Percentiles rank a stretch among this genome's conserved stretches.
Conservation (phyloP, 1,140 invertebrate species). For the Trichoplusia ni region DNA sequence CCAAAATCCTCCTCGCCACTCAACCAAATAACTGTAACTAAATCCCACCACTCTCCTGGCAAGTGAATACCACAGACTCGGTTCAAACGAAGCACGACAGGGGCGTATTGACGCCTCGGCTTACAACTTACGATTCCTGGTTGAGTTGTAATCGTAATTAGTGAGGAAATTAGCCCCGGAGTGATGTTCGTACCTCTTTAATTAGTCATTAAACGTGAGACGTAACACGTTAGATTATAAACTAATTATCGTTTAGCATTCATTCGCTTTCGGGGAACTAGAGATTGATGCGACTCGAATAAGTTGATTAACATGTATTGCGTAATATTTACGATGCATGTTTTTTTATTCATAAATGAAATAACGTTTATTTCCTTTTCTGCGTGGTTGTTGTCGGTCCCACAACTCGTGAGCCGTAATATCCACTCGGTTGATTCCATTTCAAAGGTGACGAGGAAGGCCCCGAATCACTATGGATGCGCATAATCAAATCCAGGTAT, state of each 20-base stretch:
- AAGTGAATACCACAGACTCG: too few species aligned
- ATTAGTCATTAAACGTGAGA: slow-evolving; percentile 50
- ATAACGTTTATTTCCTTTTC: too few species aligned
- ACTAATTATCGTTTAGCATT: slow-evolving; percentile 25
- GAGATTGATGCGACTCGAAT: neutral
- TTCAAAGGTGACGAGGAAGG: too few species aligned
- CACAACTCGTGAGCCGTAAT: too few species aligned
- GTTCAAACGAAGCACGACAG: slow-evolving; percentile 40
- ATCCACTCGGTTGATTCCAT: too few species aligned
- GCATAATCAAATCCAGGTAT: too few species aligned
- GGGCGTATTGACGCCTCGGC: slow-evolving; percentile 57
- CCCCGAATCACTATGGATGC: too few species aligned
- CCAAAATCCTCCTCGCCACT: slow-evolving; percentile 4
- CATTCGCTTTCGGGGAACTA: neutral
- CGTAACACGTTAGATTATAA: slow-evolving; percentile 38
- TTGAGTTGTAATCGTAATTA: slow-evolving; percentile 59
- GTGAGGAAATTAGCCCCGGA: slow-evolving; percentile 50
- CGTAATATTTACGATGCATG: too few species aligned
- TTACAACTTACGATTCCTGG: slow-evolving; percentile 48
- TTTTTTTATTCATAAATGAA: too few species aligned
- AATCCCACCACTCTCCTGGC: neutral
- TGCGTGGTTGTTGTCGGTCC: too few species aligned
- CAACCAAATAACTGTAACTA: neutral
- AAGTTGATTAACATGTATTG: too few species aligned
- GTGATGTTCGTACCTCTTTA: slow-evolving; percentile 47